Percentiles rank a stretch among this genome's conserved stretches.
These are phyloP conservation scores for Cerastoderma edule DNA, from an alignment of 2,888 invertebrate genomes.

Conservation along the genomic window DNA sequence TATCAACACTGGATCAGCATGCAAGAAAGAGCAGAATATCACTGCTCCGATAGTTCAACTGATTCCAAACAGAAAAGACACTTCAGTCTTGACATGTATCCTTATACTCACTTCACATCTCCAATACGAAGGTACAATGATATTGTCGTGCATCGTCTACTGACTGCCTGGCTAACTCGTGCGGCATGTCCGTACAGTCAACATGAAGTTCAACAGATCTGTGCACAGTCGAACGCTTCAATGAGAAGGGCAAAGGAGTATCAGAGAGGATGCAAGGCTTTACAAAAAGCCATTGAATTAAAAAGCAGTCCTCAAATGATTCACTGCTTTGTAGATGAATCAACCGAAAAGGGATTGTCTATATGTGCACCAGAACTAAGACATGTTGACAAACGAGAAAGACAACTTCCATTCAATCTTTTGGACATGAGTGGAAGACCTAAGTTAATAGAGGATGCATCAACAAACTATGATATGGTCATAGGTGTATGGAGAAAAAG, in stretches of 20 bases:
- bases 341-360: slow-evolving; percentile 57
- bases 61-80: slow-evolving; percentile 52
- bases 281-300: slow-evolving; percentile 57
- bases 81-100: slow-evolving; percentile 61
- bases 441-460: slow-evolving; percentile 27
- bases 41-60: slow-evolving; percentile 48
- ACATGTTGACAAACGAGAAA: slow-evolving; percentile 42
- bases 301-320: slow-evolving; percentile 49
- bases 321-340: slow-evolving; percentile 52
- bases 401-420: slow-evolving; percentile 56
- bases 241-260: slow-evolving; percentile 61
- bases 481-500: slow-evolving; percentile 62
- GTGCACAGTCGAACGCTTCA: slow-evolving; percentile 59
- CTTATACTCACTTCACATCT: slow-evolving; percentile 66
- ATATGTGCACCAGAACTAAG: slow-evolving; percentile 58
- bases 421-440: slow-evolving; percentile 62
- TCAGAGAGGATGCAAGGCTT: slow-evolving; percentile 55
- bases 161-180: slow-evolving; percentile 58
- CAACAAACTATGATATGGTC: slow-evolving; percentile 35
- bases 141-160: slow-evolving; percentile 58
- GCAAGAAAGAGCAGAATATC: slow-evolving; percentile 58
- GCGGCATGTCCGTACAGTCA: slow-evolving; percentile 52
- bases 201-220: slow-evolving; percentile 59
- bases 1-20: slow-evolving; percentile 63
- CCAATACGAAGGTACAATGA: slow-evolving; percentile 64